phyloP scores from a whole-genome alignment of 2,113 vertebrate genomes.

The Hydropotes inermis region DNA sequence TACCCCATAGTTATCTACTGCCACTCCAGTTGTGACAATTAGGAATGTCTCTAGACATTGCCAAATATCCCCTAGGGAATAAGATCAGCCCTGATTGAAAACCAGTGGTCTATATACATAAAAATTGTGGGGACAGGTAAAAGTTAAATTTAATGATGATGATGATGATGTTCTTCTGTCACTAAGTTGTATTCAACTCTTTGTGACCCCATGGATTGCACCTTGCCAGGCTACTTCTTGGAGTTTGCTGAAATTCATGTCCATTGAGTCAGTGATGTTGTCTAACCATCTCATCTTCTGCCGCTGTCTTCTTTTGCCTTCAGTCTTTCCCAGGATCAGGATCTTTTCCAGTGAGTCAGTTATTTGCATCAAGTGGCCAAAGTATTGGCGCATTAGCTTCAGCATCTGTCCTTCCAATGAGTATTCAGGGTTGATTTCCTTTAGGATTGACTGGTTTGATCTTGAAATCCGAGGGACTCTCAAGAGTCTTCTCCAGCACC shows the following conservation, averaged over 20 bases:
- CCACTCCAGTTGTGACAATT: neutral
- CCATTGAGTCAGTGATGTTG: neutral
- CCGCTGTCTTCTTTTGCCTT: neutral
- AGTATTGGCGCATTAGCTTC: neutral
- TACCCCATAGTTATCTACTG: neutral
- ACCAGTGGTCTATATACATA: neutral
- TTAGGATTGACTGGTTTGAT: neutral
- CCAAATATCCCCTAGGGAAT: neutral
- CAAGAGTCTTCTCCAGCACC: neutral
- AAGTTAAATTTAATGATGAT: neutral
- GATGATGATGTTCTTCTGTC: neutral
- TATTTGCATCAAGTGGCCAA: neutral
- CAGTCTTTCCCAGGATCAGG: neutral
- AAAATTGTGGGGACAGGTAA: neutral
- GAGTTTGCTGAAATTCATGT: neutral
- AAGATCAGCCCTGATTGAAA: neutral
- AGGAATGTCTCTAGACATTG: neutral
- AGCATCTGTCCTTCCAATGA: neutral
- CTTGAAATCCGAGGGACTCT: neutral
- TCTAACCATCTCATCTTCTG: neutral
- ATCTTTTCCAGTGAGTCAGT: neutral
- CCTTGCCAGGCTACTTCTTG: neutral
- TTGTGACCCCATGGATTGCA: neutral
- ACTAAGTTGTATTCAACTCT: neutral
- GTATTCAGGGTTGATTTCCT: neutral